phyloP scores from a whole-genome alignment of 2,113 vertebrate genomes.

The Podiceps cristatus region DNA sequence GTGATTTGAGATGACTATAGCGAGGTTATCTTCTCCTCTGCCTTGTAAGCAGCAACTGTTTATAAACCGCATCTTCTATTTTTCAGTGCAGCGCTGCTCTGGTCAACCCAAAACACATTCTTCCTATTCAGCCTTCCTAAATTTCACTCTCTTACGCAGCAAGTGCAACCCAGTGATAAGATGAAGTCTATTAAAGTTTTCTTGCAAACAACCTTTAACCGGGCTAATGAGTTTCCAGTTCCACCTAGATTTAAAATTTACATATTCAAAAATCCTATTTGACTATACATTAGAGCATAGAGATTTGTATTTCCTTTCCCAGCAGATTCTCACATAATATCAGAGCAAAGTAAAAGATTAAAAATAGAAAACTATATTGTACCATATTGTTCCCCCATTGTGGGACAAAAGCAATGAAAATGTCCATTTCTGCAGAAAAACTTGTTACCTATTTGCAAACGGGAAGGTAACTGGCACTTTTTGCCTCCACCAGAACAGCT shows the following conservation, averaged over 20 bases:
- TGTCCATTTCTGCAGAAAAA: not conserved
- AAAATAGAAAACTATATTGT: not conserved
- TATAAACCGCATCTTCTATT: not conserved
- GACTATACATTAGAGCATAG: not conserved
- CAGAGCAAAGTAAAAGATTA: not conserved
- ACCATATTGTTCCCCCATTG: not conserved
- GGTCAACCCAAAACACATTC: not conserved
- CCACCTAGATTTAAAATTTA: not conserved
- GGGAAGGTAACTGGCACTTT: not conserved
- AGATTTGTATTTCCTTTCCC: not conserved
- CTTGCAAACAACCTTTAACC: not conserved
- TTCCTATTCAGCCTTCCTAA: not conserved
- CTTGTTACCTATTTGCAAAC: not conserved
- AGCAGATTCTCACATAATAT: not conserved
- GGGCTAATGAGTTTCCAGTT: not conserved
- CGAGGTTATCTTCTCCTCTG: not conserved
- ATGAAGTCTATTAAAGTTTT: not conserved
- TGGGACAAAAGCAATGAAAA: not conserved
- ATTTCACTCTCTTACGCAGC: not conserved
- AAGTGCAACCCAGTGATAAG: conserved; percentile 30
- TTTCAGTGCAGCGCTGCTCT: not conserved
- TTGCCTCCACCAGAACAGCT: not conserved
- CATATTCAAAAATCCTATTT: not conserved
- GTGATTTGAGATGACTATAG: not conserved
- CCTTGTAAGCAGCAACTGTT: not conserved